Conservation (phyloP, 2,797 vertebrate species). For the Argyrosomus regius region DNA sequence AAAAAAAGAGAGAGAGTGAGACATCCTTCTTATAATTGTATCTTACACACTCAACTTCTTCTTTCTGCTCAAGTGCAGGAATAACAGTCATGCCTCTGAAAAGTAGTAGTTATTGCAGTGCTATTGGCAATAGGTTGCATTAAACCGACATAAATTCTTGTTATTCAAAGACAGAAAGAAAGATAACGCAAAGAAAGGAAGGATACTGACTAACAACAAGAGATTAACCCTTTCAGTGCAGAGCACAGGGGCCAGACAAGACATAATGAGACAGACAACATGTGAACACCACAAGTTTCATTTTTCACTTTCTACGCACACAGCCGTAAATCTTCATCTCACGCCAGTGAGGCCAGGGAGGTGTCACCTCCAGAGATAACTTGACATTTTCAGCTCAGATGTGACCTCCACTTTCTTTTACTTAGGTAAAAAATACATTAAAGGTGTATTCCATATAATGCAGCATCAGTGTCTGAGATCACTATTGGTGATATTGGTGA, state of each 20-base stretch:
- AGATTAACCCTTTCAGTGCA: conserved; percentile 68
- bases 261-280: conserved; percentile 34
- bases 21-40: background rate
- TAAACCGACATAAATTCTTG: background rate
- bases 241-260: conserved; percentile 43
- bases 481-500: background rate
- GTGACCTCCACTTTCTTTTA: background rate
- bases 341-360: background rate
- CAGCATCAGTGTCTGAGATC: background rate
- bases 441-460: background rate
- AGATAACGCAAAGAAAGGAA: background rate
- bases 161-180: conserved; percentile 14
- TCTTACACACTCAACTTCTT: background rate
- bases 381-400: conserved; percentile 14
- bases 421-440: background rate
- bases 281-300: conserved; percentile 63
- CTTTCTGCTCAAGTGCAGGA: background rate
- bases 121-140: too few species aligned
- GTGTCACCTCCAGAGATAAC: conserved; percentile 18
- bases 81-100: background rate
- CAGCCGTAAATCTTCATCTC: conserved; percentile 26
- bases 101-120: too few species aligned
- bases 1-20: background rate
- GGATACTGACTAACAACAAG: conserved; percentile 42
- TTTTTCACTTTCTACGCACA: conserved; percentile 73